Base-by-base conservation (phyloP, 2,113 vertebrate species). In the Thunnus maccoyii region DNA sequence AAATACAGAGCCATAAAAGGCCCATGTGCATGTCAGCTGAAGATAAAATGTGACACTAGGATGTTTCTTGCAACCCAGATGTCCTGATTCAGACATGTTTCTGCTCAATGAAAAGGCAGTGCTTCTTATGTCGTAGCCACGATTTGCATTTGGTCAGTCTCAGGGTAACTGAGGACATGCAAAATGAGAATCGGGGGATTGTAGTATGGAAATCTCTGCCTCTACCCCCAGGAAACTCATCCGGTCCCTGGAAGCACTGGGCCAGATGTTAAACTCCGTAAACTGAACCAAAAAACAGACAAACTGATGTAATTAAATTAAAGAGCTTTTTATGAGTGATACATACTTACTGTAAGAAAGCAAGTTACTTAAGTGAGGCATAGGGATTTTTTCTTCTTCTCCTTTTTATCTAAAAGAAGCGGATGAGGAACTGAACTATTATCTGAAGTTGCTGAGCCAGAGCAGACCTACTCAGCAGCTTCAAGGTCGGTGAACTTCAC, bases 1-100 rank as follows among this genome's bases (percentile, higher is more conserved):
- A 79, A 80, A 88, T 41, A 74, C 65, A 71, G 36, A 65, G 56
- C 85, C 65, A 68, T 92, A 91, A 91, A 91, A 89, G 70, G 85
- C 51, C 27, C 67, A 62, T 48, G 69, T 77, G 56, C 54, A 51
- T 60, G 78, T 71, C 50, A 61, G 66, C 69, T 60, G 55, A 76
- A 44, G 72, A 56, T 50, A 54, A 77, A 30, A 56, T 68, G 79
- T 51, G 51, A 17, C 51, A 17, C 20, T 55, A 20, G 36, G 27
- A 54, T 64, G 36, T 62, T 75, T 47, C 22, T 57, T n/a, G 52
- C 41, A 56, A 71, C 20, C 25, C 58, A 71, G 50, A 89, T 77
- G 68, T 72, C 57, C 58, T 48, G 60, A 61, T 82, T 84, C 55
- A 69, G 51, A 72, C 36, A 58, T 64, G 67, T 66, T 74, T 44